Evolutionary conservation across 2,888 invertebrate genomes (phyloP).

Genomic region (Orchesellides sinensis): DNA sequence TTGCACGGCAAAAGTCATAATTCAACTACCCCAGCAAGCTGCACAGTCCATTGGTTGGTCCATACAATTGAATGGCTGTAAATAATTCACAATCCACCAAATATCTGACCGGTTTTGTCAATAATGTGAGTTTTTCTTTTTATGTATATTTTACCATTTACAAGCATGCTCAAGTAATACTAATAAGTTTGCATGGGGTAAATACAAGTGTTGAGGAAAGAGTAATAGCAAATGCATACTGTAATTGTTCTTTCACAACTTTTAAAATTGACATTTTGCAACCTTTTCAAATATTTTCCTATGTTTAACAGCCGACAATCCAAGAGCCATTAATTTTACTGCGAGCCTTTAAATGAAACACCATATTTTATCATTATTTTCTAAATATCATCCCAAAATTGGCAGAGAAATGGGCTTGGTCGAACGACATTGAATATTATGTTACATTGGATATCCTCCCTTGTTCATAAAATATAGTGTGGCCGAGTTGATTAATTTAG

Average conservation of each 20-base stretch:
- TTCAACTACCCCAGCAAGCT: slow-evolving; percentile 15
- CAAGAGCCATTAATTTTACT: not conserved
- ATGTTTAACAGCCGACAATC: slow-evolving; percentile 43
- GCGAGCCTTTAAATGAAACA: not conserved
- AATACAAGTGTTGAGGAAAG: not conserved
- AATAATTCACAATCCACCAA: slow-evolving; percentile 53
- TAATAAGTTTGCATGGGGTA: slow-evolving; percentile 7
- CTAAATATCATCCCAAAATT: slow-evolving; percentile 39
- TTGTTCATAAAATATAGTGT: too few species aligned
- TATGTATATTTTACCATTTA: slow-evolving; percentile 6
- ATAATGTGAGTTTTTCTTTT: slow-evolving; percentile 23
- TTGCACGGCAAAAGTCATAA: slow-evolving; percentile 39
- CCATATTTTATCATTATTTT: slow-evolving; percentile 3
- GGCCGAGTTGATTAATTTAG: slow-evolving; percentile 43
- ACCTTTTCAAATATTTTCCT: slow-evolving; percentile 19
- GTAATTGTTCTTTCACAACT: slow-evolving; percentile 43
- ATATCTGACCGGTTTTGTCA: slow-evolving; percentile 63
- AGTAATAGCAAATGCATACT: not conserved
- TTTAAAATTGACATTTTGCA: slow-evolving; percentile 42
- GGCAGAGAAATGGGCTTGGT: slow-evolving; percentile 51
- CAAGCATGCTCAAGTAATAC: not conserved
- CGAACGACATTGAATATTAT: too few species aligned
- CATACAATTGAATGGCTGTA: slow-evolving; percentile 23
- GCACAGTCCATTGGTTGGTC: not conserved
- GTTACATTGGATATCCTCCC: too few species aligned